Conservation (phyloP, 2,113 vertebrate species). For the Rynchops niger region DNA sequence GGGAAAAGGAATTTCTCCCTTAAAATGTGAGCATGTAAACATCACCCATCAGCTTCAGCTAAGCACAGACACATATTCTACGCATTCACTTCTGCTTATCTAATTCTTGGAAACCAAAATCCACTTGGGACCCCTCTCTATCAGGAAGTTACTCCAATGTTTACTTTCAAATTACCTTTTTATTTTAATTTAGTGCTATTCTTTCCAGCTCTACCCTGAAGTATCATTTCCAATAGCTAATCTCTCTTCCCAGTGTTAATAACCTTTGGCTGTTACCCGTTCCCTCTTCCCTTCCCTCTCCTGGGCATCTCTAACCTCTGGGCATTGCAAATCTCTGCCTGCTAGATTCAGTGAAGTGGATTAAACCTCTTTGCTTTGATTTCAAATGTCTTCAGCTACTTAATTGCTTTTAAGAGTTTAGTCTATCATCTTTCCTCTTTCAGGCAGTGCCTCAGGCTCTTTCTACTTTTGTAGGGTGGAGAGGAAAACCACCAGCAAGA, state of each 20-base stretch:
- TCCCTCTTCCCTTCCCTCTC: not conserved
- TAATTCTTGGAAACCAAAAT: not conserved
- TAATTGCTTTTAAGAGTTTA: not conserved
- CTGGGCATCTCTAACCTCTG: not conserved
- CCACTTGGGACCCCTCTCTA: not conserved
- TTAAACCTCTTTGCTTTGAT: not conserved
- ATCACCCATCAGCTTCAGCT: not conserved
- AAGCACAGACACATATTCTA: too few species aligned
- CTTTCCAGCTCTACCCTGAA: not conserved
- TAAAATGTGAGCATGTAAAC: not conserved
- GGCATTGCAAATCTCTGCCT: not conserved
- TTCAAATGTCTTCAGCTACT: not conserved
- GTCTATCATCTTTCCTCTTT: not conserved
- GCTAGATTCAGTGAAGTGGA: not conserved
- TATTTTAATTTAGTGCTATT: not conserved
- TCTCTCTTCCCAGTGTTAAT: not conserved
- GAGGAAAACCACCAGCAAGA: not conserved
- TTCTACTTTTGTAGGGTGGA: not conserved
- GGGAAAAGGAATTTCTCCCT: not conserved
- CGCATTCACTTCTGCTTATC: rapidly evolving
- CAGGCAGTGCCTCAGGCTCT: not conserved
- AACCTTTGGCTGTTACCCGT: not conserved
- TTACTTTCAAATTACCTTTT: not conserved
- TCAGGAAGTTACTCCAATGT: not conserved
- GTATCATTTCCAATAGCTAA: not conserved